Evolutionary conservation across 23 tunicate genomes (phyloP), one percentile per base, ranked within the genome.

Genomic region (Clavelina lepadiformis): DNA sequence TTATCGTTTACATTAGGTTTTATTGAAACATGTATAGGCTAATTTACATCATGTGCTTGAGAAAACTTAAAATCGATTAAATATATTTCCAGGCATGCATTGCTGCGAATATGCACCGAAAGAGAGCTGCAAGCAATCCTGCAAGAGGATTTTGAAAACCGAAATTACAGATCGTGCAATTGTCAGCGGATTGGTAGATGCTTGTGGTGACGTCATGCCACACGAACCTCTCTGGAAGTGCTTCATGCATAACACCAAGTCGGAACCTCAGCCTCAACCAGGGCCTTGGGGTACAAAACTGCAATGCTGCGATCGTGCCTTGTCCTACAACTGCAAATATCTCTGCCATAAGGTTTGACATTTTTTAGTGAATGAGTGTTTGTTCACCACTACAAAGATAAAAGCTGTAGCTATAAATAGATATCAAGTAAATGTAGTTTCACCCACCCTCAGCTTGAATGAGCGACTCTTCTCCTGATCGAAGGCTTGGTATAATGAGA

Each of bases 171-270:
- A 69, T 24, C 35, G 32, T 5, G 65, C 37, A 29, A 74, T 72
- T 19, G 38, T 73, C 32, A 46, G 44, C 33, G 6, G 38, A 33
- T 50, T 88, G 37, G 58, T 34, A 3, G 57, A 68, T 32, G 67
- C 65, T 1, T 88, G 96, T 46, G 96, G 87, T 19, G 71, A 66
- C 25, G 27, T 69, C 33, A 55, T 73, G 1, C 82, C 82, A 5
- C 77, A 74, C 55, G 77, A 72, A 50, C 96, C 96, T 38, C 23
- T 88, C 68, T 88, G 96, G 96, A 61, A 63, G 53, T 88, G 96
- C 46, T 80, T 88, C 30, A 46, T 88, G 33, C 36, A 50, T 15
- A 38, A 24, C 4, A 27, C 6, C 34, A 38, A 3, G 27, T 46
- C 51, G 18, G 37, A 23, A 22, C 51, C 68, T 2, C 37, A 28